Evolutionary conservation across 1,140 invertebrate genomes (phyloP).

Genomic region (Ericerus pela): DNA sequence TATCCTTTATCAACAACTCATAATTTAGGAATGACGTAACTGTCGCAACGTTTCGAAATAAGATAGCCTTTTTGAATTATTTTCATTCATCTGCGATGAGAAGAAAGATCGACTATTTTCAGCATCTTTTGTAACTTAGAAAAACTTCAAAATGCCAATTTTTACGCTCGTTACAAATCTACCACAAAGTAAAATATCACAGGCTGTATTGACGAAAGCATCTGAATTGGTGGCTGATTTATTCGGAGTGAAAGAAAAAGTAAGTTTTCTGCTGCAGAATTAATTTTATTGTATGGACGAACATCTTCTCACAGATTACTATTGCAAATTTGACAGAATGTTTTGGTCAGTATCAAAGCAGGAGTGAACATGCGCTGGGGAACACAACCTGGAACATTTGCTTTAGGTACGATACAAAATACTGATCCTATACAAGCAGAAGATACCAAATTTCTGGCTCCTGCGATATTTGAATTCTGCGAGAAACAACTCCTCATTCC

Average conservation of each 20-base stretch:
- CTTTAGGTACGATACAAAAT: not conserved
- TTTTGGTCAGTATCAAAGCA: constrained; percentile 1
- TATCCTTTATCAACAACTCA: not conserved
- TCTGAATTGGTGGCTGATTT: not conserved
- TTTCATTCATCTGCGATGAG: not conserved
- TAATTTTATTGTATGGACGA: not conserved
- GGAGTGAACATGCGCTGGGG: not conserved
- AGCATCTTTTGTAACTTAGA: not conserved
- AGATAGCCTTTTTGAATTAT: not conserved
- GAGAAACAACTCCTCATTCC: not conserved
- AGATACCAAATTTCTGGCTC: not conserved
- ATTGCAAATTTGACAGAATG: not conserved
- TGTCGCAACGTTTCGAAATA: not conserved
- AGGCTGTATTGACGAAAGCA: not conserved
- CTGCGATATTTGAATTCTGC: not conserved
- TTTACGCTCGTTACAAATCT: not conserved
- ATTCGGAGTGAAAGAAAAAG: not conserved
- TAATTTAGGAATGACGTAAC: not conserved
- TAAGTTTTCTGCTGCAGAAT: not conserved
- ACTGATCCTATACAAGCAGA: not conserved
- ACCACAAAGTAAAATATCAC: not conserved
- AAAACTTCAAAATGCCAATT: not conserved
- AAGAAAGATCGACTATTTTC: not conserved
- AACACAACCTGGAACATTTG: not conserved
- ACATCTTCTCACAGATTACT: not conserved